Evolutionary conservation across 2,888 invertebrate species (phyloP).

Genomic region (Tenthredo livida): DNA sequence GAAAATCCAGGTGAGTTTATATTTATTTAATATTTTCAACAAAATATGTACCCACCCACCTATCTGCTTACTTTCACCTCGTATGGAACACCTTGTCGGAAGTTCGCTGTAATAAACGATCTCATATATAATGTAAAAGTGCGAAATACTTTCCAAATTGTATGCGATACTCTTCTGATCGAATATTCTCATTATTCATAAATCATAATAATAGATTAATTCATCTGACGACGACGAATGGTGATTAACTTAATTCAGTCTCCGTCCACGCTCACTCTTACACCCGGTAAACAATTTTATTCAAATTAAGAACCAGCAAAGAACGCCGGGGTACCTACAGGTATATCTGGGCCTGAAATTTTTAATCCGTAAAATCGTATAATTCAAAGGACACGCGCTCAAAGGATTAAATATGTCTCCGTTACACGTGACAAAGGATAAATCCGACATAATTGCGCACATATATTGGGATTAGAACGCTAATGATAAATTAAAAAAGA

Average conservation of each 20-base stretch:
- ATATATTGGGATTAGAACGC: conserved; percentile 38
- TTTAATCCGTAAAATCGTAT: conserved; percentile 45
- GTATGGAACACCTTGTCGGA: not conserved
- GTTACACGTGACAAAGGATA: conserved; percentile 35
- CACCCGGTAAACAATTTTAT: not conserved
- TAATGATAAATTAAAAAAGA: conserved; percentile 25
- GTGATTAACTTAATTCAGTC: not conserved
- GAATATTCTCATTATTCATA: not conserved
- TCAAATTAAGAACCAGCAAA: not conserved
- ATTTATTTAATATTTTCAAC: not conserved
- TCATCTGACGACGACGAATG: not conserved
- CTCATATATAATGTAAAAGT: not conserved
- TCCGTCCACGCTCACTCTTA: not conserved
- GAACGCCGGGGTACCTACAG: not conserved
- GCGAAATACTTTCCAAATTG: not conserved
- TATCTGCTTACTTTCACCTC: conserved; percentile 2
- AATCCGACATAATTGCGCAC: conserved; percentile 18
- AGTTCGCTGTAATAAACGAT: no score
- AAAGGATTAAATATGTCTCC: conserved; percentile 38
- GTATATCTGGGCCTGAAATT: not conserved
- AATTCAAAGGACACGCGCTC: conserved; percentile 39
- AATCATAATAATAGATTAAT: not conserved
- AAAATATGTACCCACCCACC: no score
- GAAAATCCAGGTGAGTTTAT: conserved; percentile 73
- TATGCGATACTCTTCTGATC: not conserved